A percentile compares a stretch with the other conserved stretches of the same genome.
phyloP scores from a whole-genome alignment of 2,888 invertebrate genomes.

The Lasioglossum oenotherae region DNA sequence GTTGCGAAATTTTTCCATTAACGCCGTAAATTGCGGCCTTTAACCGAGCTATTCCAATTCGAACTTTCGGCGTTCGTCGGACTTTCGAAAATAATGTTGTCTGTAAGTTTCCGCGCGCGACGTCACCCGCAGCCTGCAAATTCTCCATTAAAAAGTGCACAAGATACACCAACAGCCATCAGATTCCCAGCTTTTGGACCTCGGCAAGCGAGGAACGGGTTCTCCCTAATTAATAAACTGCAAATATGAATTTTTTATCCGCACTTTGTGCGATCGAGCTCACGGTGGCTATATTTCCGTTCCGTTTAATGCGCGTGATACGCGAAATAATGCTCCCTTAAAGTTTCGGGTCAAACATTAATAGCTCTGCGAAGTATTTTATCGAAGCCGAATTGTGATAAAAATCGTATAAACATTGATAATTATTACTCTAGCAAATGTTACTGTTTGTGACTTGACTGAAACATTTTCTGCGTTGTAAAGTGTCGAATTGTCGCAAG shows the following conservation, averaged over 20 bases:
- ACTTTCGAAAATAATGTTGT: neutral
- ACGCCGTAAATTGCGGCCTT: neutral
- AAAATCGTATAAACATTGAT: neutral
- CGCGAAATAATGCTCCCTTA: neutral
- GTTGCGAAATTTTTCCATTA: constrained; percentile 13
- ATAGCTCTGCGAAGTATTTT: neutral
- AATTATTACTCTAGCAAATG: neutral
- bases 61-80: neutral
- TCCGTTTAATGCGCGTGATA: neutral
- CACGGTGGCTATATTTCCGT: neutral
- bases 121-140: neutral
- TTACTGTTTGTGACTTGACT: neutral
- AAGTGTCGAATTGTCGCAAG: neutral
- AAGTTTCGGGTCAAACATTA: neutral
- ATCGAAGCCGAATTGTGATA: neutral
- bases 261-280: neutral
- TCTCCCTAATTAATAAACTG: neutral
- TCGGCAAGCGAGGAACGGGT: neutral
- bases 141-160: neutral
- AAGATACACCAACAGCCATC: neutral
- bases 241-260: neutral
- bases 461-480: neutral
- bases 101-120: neutral
- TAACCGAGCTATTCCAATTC: neutral
- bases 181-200: neutral